These are phyloP conservation scores for Ochropacha duplaris DNA, from an alignment of 2,888 invertebrate genomes.

Conservation along the genomic window DNA sequence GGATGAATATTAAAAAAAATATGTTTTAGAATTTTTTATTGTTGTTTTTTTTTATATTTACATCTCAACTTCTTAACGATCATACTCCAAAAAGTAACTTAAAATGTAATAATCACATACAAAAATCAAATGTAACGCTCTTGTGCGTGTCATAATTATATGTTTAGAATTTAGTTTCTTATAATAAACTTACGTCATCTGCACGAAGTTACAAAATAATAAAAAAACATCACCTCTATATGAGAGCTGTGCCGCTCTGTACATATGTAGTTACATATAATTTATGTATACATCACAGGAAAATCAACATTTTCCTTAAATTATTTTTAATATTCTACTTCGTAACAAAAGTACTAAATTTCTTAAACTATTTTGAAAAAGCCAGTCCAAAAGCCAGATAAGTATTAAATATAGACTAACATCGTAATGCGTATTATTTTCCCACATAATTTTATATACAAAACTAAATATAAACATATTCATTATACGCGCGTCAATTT, in stretches of 20 bases:
- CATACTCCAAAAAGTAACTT: slow-evolving; percentile 65
- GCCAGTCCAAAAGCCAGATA: slow-evolving; percentile 74
- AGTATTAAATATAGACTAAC: slow-evolving; percentile 74
- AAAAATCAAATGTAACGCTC: slow-evolving; percentile 58
- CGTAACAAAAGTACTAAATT: slow-evolving; percentile 58
- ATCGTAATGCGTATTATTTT: slow-evolving; percentile 81
- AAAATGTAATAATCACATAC: slow-evolving; percentile 70
- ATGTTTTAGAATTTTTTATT: slow-evolving; percentile 68
- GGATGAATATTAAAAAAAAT: slow-evolving; percentile 16
- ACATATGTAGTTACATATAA: slow-evolving; percentile 15
- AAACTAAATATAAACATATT: slow-evolving; percentile 53
- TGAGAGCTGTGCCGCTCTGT: slow-evolving; percentile 4
- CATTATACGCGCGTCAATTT: slow-evolving; percentile 14
- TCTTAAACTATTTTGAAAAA: slow-evolving; percentile 68
- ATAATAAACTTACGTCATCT: slow-evolving; percentile 12
- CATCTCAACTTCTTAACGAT: slow-evolving; percentile 61
- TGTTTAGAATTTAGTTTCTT: slow-evolving; percentile 60
- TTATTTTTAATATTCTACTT: slow-evolving; percentile 42
- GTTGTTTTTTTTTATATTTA: slow-evolving; percentile 64
- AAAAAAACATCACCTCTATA: slow-evolving; percentile 19
- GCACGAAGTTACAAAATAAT: slow-evolving; percentile 11
- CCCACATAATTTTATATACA: slow-evolving; percentile 78
- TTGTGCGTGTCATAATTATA: slow-evolving; percentile 42
- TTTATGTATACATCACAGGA: slow-evolving; percentile 41
- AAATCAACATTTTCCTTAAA: slow-evolving; percentile 40